These are phyloP conservation scores for Cephus sareptanus DNA, from an alignment of 2,888 invertebrate species.

Conservation along the genomic window DNA sequence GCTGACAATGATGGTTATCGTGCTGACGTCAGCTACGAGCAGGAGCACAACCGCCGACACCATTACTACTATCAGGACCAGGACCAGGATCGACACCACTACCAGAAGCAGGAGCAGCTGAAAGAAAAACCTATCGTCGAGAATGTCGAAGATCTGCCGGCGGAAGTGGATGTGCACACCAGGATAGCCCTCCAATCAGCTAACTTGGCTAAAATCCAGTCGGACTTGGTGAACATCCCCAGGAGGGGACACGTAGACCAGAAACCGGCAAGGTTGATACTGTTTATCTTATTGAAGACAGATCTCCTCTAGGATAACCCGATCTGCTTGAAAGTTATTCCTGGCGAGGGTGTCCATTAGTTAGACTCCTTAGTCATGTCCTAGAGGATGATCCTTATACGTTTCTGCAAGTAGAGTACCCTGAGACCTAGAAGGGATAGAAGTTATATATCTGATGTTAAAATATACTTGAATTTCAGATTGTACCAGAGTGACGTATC, in stretches of 20 bases:
- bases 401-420: not conserved
- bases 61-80: not conserved
- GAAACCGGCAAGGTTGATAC: not conserved
- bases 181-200: slow-evolving; percentile 25
- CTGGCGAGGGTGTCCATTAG: not conserved
- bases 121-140: slow-evolving; percentile 23
- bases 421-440: not conserved
- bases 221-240: slow-evolving; percentile 1
- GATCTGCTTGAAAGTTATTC: not conserved
- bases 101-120: not conserved
- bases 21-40: slow-evolving; percentile 28
- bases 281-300: not conserved
- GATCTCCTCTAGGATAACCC: not conserved
- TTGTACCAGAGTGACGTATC: not conserved
- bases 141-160: slow-evolving; percentile 21
- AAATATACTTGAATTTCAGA: not conserved
- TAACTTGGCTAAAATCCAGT: slow-evolving; percentile 31
- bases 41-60: slow-evolving; percentile 1
- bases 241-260: not conserved
- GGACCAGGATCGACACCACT: not conserved
- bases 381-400: not conserved
- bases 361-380: not conserved
- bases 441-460: not conserved
- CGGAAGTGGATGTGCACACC: slow-evolving; percentile 17
- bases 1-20: slow-evolving; percentile 27